Percentiles rank a stretch among this genome's conserved stretches.
phyloP scores from a whole-genome alignment of 2,888 invertebrate genomes.

The Andricus curvator region DNA sequence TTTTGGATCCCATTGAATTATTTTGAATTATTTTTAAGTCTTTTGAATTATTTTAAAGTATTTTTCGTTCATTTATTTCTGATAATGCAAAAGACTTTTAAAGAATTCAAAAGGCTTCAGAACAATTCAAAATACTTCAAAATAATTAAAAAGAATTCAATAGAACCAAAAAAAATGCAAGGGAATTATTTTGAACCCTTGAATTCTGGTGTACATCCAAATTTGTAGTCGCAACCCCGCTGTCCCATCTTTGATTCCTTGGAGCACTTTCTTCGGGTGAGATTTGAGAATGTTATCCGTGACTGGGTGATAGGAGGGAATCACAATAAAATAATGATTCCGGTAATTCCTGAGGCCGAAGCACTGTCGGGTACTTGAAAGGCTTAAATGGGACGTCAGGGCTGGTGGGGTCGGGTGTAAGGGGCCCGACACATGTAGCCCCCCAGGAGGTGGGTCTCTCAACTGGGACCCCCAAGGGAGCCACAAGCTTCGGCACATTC shows the following conservation, averaged over 20 bases:
- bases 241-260: neutral
- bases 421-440: conserved; percentile 73
- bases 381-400: conserved; percentile 57
- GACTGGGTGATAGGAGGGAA: conserved; percentile 41
- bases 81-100: too few relatives aligned
- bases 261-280: conserved; percentile 15
- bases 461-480: conserved; percentile 70
- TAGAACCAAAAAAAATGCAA: too few relatives aligned
- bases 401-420: conserved; percentile 50
- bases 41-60: too few relatives aligned
- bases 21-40: too few relatives aligned
- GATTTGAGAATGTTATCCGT: conserved; percentile 24
- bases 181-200: too few relatives aligned
- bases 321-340: conserved; percentile 65
- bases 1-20: too few relatives aligned
- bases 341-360: conserved; percentile 61
- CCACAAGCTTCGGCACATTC: conserved; percentile 67
- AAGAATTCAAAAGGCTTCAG: too few relatives aligned
- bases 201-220: too few relatives aligned
- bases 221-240: too few relatives aligned
- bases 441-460: conserved; percentile 69
- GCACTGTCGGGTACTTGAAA: conserved; percentile 71
- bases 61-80: too few relatives aligned
- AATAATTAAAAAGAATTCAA: too few relatives aligned
- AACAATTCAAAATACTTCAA: too few relatives aligned